Evolutionary conservation across 2,113 vertebrate species (phyloP).

Genomic region (Xerus inauris): DNA sequence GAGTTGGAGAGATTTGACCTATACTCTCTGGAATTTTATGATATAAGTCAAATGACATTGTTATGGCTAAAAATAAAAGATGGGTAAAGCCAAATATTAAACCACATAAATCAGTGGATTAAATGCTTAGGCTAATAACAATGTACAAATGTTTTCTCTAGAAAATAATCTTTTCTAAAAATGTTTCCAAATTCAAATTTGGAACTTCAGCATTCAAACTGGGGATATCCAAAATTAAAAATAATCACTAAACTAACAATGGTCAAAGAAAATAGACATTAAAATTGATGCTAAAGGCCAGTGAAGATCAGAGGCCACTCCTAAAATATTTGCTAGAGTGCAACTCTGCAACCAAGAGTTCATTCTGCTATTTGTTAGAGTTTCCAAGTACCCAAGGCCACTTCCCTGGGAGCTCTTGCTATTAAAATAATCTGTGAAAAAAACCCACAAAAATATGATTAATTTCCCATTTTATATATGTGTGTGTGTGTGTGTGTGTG

Average conservation of each 20-base stretch:
- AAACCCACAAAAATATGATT: background rate
- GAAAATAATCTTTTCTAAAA: slow-evolving; percentile 27
- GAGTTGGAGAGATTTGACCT: background rate
- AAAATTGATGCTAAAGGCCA: background rate
- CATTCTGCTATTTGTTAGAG: background rate
- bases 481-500: too few species aligned
- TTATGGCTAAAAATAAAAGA: background rate
- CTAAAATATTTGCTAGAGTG: background rate
- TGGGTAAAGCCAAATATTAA: background rate
- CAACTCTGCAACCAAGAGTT: background rate
- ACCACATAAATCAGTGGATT: background rate
- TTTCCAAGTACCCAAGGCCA: background rate
- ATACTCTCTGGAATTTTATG: background rate
- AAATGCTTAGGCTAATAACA: slow-evolving; percentile 23
- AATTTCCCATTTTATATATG: background rate
- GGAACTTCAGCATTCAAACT: background rate
- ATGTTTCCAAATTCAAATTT: slow-evolving; percentile 24
- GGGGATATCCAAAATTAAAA: background rate
- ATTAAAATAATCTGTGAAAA: background rate
- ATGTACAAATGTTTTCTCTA: background rate
- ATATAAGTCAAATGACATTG: background rate
- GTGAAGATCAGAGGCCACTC: background rate
- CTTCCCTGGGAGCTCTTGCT: background rate
- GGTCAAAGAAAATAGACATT: slow-evolving; percentile 36
- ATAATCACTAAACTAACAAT: background rate